A percentile compares a stretch with the other conserved stretches of the same genome.
phyloP scores from a whole-genome alignment of 2,888 invertebrate species.

The Andrena chrysosceles region DNA sequence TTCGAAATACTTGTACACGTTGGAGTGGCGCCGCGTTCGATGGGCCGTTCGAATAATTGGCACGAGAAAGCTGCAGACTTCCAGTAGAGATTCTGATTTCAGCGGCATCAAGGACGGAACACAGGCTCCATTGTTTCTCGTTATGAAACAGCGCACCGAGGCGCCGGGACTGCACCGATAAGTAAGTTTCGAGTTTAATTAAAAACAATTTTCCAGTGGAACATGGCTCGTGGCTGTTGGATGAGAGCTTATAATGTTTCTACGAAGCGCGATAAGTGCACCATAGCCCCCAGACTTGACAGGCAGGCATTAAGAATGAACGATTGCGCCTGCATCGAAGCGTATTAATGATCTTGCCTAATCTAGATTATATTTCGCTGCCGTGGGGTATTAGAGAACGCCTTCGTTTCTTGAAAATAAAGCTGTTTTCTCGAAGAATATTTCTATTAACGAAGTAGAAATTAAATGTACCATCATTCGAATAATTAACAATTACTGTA shows the following conservation, averaged over 20 bases:
- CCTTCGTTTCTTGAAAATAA: neutral
- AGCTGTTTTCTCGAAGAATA: neutral
- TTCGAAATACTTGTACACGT: neutral
- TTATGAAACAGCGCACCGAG: constrained; percentile 19
- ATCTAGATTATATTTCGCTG: neutral
- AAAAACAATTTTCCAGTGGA: constrained; percentile 55
- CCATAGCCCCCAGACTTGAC: neutral
- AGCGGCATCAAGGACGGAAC: neutral
- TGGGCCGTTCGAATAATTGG: neutral
- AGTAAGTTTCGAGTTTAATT: constrained; percentile 63
- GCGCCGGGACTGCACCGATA: constrained; percentile 32
- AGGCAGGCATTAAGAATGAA: constrained; percentile 37
- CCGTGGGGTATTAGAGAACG: neutral
- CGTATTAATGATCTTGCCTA: constrained; percentile 19
- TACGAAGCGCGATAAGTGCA: constrained; percentile 51
- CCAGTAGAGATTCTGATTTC: constrained; percentile 3
- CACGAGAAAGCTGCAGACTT: neutral
- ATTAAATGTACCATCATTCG: neutral
- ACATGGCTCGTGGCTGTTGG: constrained; percentile 40
- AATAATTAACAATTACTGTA: neutral
- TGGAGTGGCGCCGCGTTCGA: neutral
- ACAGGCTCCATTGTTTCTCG: constrained; percentile 22
- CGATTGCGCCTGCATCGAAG: constrained; percentile 19
- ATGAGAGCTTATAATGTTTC: constrained; percentile 39
- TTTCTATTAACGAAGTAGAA: neutral